A percentile compares a stretch with the other conserved stretches of the same genome.
These are phyloP conservation scores for Nixonia krombeini DNA, from an alignment of 1,140 invertebrate species.

Conservation along the genomic window DNA sequence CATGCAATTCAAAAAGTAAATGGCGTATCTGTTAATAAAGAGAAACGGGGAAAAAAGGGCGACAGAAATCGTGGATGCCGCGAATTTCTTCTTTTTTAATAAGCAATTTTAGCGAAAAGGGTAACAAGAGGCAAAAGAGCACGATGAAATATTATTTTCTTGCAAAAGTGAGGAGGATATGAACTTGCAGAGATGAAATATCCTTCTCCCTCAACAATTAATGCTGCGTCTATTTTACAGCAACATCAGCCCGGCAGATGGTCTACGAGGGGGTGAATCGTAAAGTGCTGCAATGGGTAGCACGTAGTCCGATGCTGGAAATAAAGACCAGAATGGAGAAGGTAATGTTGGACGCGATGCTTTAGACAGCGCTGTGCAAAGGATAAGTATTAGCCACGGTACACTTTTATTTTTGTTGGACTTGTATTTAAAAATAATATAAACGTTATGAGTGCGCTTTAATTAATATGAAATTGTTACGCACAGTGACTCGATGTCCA, in stretches of 20 bases:
- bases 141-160: conserved; percentile 36
- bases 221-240: conserved; percentile 42
- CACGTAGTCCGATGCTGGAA: conserved; percentile 33
- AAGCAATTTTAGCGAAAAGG: not conserved
- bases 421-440: conserved; percentile 49
- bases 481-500: conserved; percentile 41
- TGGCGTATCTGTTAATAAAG: not conserved
- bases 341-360: conserved; percentile 30
- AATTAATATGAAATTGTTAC: conserved; percentile 48
- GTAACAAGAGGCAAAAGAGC: not conserved
- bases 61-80: too few species aligned
- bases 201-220: conserved; percentile 33
- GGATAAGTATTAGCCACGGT: conserved; percentile 9
- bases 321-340: conserved; percentile 43
- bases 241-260: conserved; percentile 23
- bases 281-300: conserved; percentile 43
- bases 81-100: not conserved
- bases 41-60: not conserved
- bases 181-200: conserved; percentile 47
- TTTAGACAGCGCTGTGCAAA: conserved; percentile 29
- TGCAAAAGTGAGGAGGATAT: conserved; percentile 44
- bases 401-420: conserved; percentile 19
- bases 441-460: conserved; percentile 45
- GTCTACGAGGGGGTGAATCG: conserved; percentile 33
- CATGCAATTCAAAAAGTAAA: too few species aligned